Percentiles rank a stretch among this genome's conserved stretches.
phyloP scores from a whole-genome alignment of 2,888 invertebrate species.

The Coecobrya sp. region DNA sequence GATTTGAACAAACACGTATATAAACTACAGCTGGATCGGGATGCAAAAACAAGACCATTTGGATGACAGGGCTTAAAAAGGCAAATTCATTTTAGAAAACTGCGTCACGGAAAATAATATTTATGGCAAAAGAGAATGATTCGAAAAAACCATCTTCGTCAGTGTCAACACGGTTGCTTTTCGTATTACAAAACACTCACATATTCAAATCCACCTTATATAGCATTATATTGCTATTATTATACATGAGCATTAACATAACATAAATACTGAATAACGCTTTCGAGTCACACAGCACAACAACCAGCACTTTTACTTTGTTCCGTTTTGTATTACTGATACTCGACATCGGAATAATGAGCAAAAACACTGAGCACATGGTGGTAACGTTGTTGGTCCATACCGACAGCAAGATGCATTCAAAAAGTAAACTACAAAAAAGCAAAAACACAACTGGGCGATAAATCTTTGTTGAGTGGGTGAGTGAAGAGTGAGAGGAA shows the following conservation, averaged over 20 bases:
- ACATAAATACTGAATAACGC: not conserved
- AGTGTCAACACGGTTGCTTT: not conserved
- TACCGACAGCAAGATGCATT: not conserved
- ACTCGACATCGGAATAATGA: not conserved
- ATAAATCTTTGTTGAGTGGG: conserved; percentile 56
- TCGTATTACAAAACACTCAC: not conserved
- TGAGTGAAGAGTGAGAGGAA: conserved; percentile 31
- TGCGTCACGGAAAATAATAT: not conserved
- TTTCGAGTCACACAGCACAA: not conserved
- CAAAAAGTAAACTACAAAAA: conserved; percentile 14
- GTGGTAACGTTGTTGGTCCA: not conserved
- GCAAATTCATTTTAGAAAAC: not conserved
- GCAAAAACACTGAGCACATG: not conserved
- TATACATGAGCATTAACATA: not conserved
- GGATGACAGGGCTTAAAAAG: not conserved
- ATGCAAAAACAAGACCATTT: not conserved
- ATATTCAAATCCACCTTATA: not conserved
- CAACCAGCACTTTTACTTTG: not conserved
- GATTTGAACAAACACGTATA: not conserved
- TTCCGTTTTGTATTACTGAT: not conserved
- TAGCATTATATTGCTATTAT: not conserved
- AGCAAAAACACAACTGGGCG: conserved; percentile 25
- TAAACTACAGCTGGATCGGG: not conserved
- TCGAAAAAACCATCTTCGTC: conserved; percentile 6
- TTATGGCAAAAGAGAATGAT: not conserved